Evolutionary conservation across 2,888 invertebrate species (phyloP), one percentile per base, ranked within the genome.

Genomic region (Patella ulyssiponensis): DNA sequence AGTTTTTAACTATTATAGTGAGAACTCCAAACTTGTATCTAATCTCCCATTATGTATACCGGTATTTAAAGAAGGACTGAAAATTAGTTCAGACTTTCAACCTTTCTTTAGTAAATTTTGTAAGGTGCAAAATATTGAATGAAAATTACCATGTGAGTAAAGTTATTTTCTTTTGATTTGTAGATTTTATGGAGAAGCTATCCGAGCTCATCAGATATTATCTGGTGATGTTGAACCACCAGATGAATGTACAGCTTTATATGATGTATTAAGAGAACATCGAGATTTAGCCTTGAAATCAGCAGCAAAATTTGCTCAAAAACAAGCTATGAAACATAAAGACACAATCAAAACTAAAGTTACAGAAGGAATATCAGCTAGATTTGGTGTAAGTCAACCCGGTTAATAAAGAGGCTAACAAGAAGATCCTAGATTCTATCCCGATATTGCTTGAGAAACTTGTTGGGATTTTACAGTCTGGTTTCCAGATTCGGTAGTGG

Each of bases 151-250:
- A 44, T 44, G 44, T 4, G 44, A 44, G 7, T 9, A 44, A 44
- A 44, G 9, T 9, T 44, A 2, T 64, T 12, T 64, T 20, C 27
- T 79, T 33, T 76, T 64, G n/a, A 15, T 76, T 76, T 69, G n/a
- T 72, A 90, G 90, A 77, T 90, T 90, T 80, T 90, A 90, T 84
- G 86, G 86, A 0, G 78, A 80, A 52, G 86, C 87, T 12, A 87
- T 90, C 15, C 80, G 90, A 69, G 89, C 90, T 1, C 78, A 76
- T 78, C 84, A 88, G 81, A 90, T 90, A 20, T 80, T 90, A 20
- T 79, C 80, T 54, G 90, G 90, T 3, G 84, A 87, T 23, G 86
- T 90, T 9, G 81, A 81, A 3, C 83, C 81, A 1, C 90, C 90
- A 0, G 80, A 69, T n/a, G 88, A 82, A 51, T 90, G 90, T 78